Base-by-base conservation (phyloP, 2,113 vertebrate genomes). In the Sapajus apella region DNA sequence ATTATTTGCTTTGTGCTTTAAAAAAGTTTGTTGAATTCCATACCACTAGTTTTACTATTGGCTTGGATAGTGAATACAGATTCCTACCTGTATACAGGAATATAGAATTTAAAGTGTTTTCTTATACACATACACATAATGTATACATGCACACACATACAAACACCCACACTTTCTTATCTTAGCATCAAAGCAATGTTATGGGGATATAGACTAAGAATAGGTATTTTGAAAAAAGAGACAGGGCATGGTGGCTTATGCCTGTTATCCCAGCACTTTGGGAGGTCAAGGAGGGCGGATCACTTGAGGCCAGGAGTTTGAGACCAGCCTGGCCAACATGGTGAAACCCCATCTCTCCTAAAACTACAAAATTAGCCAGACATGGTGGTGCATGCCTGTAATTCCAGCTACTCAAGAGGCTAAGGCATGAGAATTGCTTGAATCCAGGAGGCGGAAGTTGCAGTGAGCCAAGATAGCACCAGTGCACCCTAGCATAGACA, bases 141-240 rank as follows among this genome's bases (percentile, higher is more conserved):
- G 3, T 40, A 58, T 40, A 84, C 4, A 45, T 20, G 18, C 11
- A 21, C 27, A 64, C 12, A 81, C 14, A 70, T 8, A 23, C 23
- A 61, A 13, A 37, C 6, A 35, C 5, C 37, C 5, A 52, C 35
- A 76, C 4, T 89, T 92, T 97, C 84, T 89, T 37, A 75, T 73
- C 72, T 84, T 94, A 80, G 66, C 45, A 83, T 96, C 77, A 91
- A 80, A 89, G 52, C 87, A 97, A 16, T 91, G 40, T 18, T 91
- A 2, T 91, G 47, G 30, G 45, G 5, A 85, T 14, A 17, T 73
- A 66, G 6, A 21, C 43, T 75, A 79, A 21, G 45, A 81, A 76
- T 77, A 61, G 64, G 18, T 79, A 87, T 83, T 90, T 79, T 55
- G 20, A 61, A 93, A 30, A 32, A 80, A 77, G 37, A 20, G 56